Base-by-base conservation (phyloP, 2,888 invertebrate genomes). In the Ferrisia virgata region DNA sequence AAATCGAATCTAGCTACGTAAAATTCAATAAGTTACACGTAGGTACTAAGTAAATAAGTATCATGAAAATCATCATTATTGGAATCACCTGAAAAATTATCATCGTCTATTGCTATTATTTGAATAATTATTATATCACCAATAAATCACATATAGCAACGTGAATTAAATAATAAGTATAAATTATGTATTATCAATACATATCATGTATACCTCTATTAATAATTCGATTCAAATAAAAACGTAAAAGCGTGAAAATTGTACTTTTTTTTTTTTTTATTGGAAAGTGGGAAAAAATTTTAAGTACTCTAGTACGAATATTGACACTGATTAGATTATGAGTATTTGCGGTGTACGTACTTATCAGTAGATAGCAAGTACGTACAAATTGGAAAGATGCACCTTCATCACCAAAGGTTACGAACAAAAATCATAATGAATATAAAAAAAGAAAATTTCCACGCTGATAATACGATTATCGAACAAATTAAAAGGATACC, bases 91-190 rank as follows among this genome's bases (percentile, higher is more conserved):
- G 64, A 64, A 64, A 64, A 64, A 64, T 64, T 64, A 64, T 64
- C 64, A 64, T 64, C 64, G 64, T 64, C 64, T 64, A 64, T 64
- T 64, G 64, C 64, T 64, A 64, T 64, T 28, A 64, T 64, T 64
- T 15, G 64, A 64, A 64, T 64, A 64, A 64, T 31, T 64, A 64
- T 31, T 64, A 64, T 64, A 64, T 64, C 64, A 64, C 64, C 64
- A 64, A 64, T 64, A 64, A 64, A 64, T 64, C 64, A 64, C 64
- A 64, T 28, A 64, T 64, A 28, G 28, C 64, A 64, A 64, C 64
- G 64, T 64, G 64, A 64, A 64, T 15, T 28, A 64, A 64, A 64
- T 28, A 25, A n/a, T 28, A 39, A 39, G 39, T 5, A 28, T 28
- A 64, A 28, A 15, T 64, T 64, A 64, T 28, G 28, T 64, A 28